Percentiles rank a stretch among this genome's conserved stretches.
These are phyloP conservation scores for Lacerta agilis DNA, from an alignment of 2,797 vertebrate species.

Conservation along the genomic window DNA sequence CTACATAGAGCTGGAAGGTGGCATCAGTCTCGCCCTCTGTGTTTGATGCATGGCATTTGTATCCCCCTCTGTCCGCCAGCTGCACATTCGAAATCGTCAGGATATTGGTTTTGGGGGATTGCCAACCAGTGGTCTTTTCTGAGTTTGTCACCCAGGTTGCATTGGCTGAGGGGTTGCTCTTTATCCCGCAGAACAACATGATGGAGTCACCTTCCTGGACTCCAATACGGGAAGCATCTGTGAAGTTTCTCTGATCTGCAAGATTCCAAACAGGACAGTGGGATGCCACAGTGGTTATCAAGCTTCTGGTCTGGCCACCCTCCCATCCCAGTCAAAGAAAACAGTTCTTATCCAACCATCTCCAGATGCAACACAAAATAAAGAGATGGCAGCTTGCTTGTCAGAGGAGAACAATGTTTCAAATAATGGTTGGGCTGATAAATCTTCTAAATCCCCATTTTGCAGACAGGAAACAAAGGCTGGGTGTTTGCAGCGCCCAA, in stretches of 20 bases:
- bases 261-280: background rate
- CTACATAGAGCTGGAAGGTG: constrained; percentile 45
- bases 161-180: background rate
- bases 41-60: constrained; percentile 55
- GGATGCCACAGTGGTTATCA: background rate
- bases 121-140: background rate
- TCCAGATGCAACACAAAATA: background rate
- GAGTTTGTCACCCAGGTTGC: constrained; percentile 49
- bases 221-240: background rate
- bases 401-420: no score
- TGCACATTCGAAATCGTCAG: constrained; percentile 22
- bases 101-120: background rate
- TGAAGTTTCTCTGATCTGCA: background rate
- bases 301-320: background rate
- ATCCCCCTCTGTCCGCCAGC: constrained; percentile 14
- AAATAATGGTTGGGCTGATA: no score
- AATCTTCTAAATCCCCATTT: background rate
- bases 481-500: background rate
- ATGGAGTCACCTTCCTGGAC: constrained; percentile 42
- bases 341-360: background rate
- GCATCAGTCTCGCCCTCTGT: constrained; percentile 12
- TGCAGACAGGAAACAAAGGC: background rate
- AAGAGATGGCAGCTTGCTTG: background rate
- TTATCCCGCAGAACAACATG: constrained; percentile 26
- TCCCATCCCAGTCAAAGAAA: background rate